Conservation (phyloP, 2,113 vertebrate species). For the Girardinichthys multiradiatus region DNA sequence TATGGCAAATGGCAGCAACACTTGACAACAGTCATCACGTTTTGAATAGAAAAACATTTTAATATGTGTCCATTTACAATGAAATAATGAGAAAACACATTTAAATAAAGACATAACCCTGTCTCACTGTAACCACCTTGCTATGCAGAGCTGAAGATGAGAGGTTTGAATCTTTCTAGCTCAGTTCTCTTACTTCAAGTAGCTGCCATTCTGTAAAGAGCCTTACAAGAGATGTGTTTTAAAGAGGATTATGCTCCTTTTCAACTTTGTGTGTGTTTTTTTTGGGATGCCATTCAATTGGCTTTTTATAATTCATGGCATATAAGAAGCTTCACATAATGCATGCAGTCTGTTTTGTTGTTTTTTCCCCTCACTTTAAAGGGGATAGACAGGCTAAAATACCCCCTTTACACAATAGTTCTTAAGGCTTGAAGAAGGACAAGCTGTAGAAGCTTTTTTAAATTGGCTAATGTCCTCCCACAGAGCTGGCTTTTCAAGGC, state of each 20-base stretch:
- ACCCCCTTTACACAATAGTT: not conserved
- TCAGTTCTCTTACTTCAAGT: constrained; percentile 4
- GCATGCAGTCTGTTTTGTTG: not conserved
- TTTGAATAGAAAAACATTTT: constrained; percentile 15
- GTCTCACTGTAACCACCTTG: not conserved
- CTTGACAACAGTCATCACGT: constrained; percentile 34
- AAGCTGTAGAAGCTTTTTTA: not conserved
- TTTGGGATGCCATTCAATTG: not conserved
- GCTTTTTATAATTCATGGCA: not conserved
- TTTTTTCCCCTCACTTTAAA: not conserved
- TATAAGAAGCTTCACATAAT: not conserved
- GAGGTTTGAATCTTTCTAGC: not conserved
- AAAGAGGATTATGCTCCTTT: not conserved
- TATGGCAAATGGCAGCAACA: constrained; percentile 51
- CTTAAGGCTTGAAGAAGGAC: not conserved
- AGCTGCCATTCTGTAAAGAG: not conserved
- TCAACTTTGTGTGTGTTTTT: not conserved
- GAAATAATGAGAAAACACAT: constrained; percentile 23
- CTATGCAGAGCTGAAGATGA: constrained; percentile 13
- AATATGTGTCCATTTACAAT: constrained; percentile 20
- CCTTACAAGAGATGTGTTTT: constrained; percentile 6
- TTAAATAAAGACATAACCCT: constrained; percentile 2
- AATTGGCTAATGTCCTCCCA: too few species aligned
- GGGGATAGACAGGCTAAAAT: not conserved
- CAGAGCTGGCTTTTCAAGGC: too few species aligned